Conservation (phyloP, 2,797 vertebrate genomes). For the Sardinella longiceps region DNA sequence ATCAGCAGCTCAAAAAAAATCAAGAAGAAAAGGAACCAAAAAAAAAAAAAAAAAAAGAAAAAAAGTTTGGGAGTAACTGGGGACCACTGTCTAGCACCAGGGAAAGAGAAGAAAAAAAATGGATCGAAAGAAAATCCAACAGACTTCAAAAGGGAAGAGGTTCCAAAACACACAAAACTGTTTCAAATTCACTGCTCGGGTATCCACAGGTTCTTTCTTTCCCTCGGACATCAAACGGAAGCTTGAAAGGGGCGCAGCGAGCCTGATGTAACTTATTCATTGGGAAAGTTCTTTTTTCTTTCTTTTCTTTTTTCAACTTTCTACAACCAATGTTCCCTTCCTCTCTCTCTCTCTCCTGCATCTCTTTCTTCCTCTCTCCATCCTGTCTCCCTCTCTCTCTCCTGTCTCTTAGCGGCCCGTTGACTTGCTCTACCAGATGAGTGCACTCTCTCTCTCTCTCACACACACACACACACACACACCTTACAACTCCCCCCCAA, state of each 20-base stretch:
- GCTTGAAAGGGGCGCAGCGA: slow-evolving; percentile 54
- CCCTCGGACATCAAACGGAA: slow-evolving; percentile 51
- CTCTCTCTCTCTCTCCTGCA: slow-evolving; percentile 34
- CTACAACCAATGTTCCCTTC: slow-evolving; percentile 31
- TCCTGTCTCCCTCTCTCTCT: slow-evolving; percentile 31
- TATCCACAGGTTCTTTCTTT: slow-evolving; percentile 55
- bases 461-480: too few relatives aligned
- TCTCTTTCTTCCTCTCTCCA: slow-evolving; percentile 34
- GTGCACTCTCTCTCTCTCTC: background rate
- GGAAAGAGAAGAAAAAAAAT: background rate
- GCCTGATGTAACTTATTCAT: slow-evolving; percentile 49
- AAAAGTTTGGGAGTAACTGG: slow-evolving; percentile 41
- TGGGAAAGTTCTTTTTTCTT: slow-evolving; percentile 39
- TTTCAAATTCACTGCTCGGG: slow-evolving; percentile 48
- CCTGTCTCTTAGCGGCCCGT: background rate
- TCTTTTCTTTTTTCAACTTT: background rate
- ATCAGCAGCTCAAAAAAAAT: slow-evolving; percentile 38
- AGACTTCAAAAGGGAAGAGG: slow-evolving; percentile 52
- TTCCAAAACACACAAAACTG: slow-evolving; percentile 54
- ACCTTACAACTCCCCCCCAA: too few relatives aligned
- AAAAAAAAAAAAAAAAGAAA: slow-evolving; percentile 37
- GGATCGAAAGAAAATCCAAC: slow-evolving; percentile 40
- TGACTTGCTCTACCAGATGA: background rate
- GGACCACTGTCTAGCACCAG: slow-evolving; percentile 46
- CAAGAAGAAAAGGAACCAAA: slow-evolving; percentile 34